These are phyloP conservation scores for Cephus cinctus DNA, from an alignment of 1,140 invertebrate species.

Conservation along the genomic window DNA sequence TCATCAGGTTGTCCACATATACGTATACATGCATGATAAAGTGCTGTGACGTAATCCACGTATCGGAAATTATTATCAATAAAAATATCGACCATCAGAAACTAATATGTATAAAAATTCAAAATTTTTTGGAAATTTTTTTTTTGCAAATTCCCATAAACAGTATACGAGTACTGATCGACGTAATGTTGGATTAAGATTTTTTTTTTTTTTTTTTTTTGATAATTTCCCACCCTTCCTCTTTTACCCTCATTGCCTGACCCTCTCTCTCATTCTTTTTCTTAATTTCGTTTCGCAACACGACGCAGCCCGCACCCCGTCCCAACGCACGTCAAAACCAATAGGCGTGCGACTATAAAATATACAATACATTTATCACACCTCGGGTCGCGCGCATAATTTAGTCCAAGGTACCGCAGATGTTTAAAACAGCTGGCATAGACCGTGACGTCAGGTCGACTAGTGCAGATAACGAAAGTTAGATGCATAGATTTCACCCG, in stretches of 20 bases:
- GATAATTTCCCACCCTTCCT: not conserved
- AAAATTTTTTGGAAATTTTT: too few species aligned
- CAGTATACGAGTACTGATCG: too few species aligned
- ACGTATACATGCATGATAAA: too few species aligned
- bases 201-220: not conserved
- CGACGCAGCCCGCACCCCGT: not conserved
- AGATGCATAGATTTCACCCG: not conserved
- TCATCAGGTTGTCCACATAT: too few species aligned
- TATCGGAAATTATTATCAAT: too few species aligned
- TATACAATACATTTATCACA: constrained; percentile 18
- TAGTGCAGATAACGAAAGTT: not conserved
- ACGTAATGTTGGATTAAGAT: too few species aligned
- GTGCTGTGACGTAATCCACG: too few species aligned
- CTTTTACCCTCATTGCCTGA: not conserved
- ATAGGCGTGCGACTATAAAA: constrained; percentile 5
- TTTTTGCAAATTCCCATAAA: too few species aligned
- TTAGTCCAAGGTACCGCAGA: constrained; percentile 15
- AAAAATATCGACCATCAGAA: too few species aligned
- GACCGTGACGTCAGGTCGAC: not conserved
- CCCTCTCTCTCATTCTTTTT: not conserved
- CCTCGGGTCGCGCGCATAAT: constrained; percentile 6
- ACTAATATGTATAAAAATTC: too few species aligned
- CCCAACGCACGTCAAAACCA: constrained; percentile 3
- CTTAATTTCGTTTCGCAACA: not conserved
- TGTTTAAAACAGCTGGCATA: constrained; percentile 20